Evolutionary conservation across 2,888 invertebrate genomes (phyloP), one percentile per base, ranked within the genome.

Genomic region (Myopa testacea): DNA sequence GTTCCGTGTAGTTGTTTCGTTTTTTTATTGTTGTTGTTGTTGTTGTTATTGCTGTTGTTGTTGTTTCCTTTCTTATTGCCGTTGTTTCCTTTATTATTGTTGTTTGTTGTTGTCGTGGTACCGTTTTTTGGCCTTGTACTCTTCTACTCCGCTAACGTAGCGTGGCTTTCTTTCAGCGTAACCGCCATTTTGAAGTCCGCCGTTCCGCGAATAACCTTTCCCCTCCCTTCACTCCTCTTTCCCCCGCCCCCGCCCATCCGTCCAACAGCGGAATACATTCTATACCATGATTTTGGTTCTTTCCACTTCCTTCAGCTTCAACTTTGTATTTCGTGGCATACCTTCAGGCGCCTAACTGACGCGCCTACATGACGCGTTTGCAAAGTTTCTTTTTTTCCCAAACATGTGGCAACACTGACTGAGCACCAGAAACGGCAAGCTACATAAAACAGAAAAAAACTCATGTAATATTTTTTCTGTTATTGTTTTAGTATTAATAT

Each of bases 351-450:
- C 80, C 82, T 76, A 55, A 34, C 14, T 82, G 82, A 80, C 82
- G 82, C 82, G 82, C 81, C 82, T 80, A 81, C 79, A 76, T 80
- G 82, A 82, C 82, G 82, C 74, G 7, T 19, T 26, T 4, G 50
- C 34, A 65, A 75, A 75, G 55, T 52, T 65, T 75, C 45, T n/a
- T 14, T 12, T 19, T 74, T 74, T 74, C 40, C n/a, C 45, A 67
- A 65, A 8, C 40, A 67, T 67, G 38, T 55, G 52, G 52, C 55
- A 75, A 63, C 50, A 38, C 37, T 52, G 50, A 50, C 37, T 34
- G 65, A 65, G 10, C 34, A 63, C 45, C 26, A 52, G 52, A 69
- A 70, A 70, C 26, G 19, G 16, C n/a, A 19, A 38, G 10, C 40
- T n/a, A 70, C 26, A 55, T n/a, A 16, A 50, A 70, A 55, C 50